Conservation (phyloP, 2,113 vertebrate genomes). For the Poecilia latipinna region DNA sequence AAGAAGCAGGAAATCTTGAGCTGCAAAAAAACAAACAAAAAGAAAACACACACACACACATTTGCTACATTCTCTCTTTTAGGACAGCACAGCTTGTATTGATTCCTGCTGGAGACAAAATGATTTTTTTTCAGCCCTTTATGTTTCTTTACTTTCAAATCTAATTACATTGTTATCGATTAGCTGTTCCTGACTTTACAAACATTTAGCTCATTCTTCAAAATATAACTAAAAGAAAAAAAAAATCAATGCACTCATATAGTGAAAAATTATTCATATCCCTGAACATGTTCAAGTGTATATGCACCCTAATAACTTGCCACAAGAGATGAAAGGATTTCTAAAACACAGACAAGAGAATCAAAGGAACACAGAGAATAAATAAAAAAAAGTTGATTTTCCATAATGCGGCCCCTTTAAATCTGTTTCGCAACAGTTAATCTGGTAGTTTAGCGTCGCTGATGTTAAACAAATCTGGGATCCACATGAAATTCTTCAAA, state of each 20-base stretch:
- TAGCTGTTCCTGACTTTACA: slow-evolving; percentile 24
- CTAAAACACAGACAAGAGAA: too few relatives aligned
- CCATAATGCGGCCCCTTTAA: too few relatives aligned
- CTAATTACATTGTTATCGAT: slow-evolving; percentile 31
- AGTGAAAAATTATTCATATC: background rate
- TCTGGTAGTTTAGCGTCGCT: background rate
- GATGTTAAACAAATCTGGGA: background rate
- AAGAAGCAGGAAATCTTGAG: too few relatives aligned
- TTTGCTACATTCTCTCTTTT: slow-evolving; percentile 5
- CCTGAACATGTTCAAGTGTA: too few relatives aligned
- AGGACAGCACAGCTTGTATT: slow-evolving; percentile 24
- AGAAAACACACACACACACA: background rate
- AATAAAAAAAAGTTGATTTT: too few relatives aligned
- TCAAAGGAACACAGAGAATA: too few relatives aligned
- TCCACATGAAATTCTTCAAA: background rate
- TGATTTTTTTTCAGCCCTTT: slow-evolving; percentile 51
- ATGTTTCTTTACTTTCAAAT: slow-evolving; percentile 48
- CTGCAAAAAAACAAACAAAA: too few relatives aligned
- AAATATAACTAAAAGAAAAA: slow-evolving; percentile 2
- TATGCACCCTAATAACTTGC: too few relatives aligned
- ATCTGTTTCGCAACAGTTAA: background rate
- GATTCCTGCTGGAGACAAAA: slow-evolving; percentile 40
- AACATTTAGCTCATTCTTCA: slow-evolving; percentile 27
- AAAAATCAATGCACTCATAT: background rate
- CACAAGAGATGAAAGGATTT: too few relatives aligned